Evolutionary conservation across 2,113 vertebrate genomes (phyloP), one percentile per base, ranked within the genome.

Genomic region (Labeo catla): DNA sequence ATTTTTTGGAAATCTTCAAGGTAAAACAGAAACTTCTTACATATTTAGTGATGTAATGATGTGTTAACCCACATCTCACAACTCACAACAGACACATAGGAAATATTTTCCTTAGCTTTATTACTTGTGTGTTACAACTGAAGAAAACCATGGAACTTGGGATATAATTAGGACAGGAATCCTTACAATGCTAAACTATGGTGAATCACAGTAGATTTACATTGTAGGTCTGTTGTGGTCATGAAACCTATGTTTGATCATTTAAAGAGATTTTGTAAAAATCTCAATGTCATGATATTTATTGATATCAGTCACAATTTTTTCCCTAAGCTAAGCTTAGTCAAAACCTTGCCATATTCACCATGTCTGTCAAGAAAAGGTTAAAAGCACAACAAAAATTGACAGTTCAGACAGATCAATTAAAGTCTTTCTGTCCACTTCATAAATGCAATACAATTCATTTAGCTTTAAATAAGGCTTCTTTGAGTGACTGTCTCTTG

Each of bases 341-440:
- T 74, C n/a, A 74, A 49, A 74, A 23, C n/a, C 6, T 76, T 15
- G 2, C 12, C 72, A 49, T 23, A 21, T 49, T 74, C 11, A 12
- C 72, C 70, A 74, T 16, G 34, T 72, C 36, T 47, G 45, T 49
- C n/a, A 50, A 76, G 73, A 12, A 76, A 76, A 76, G 76, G 49
- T 77, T 52, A 77, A 77, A 77, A 54, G 36, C 12, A 15, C 50
- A 16, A 50, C 50, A 77, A 54, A 77, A 77, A 73, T 16, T 16
- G 49, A 54, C 76, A 34, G 23, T 19, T 28, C 8, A 8, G 28
- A 16, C 50, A 36, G 76, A 77, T 77, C 50, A 77, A 54, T 54
- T 54, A 77, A 77, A 77, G 13, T 7, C 23, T 36, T 77, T 76
- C 11, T 76, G 10, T 49, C 12, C 45, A 76, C 8, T 77, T 54